These are phyloP conservation scores for Meghimatium bilineatum DNA, from an alignment of 2,888 invertebrate genomes.

Conservation along the genomic window DNA sequence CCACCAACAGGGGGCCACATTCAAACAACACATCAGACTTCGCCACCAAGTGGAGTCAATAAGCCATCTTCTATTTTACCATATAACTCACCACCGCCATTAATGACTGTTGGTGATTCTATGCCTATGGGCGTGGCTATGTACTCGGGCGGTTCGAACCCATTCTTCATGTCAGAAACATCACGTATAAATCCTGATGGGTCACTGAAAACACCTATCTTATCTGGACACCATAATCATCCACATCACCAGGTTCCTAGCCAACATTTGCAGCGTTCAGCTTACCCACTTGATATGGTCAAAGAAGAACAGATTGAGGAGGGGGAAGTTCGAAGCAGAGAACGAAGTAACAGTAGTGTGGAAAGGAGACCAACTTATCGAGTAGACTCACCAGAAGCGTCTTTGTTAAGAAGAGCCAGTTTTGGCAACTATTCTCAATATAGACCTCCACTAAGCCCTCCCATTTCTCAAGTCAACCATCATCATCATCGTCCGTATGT, in stretches of 20 bases:
- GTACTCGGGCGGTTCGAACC: conserved; percentile 20
- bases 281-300: conserved; percentile 23
- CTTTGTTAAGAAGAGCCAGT: conserved; percentile 34
- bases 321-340: conserved; percentile 37
- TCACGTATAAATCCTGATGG: conserved; percentile 29
- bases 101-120: conserved; percentile 51
- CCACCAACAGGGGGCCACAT: too few relatives aligned
- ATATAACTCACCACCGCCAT: conserved; percentile 54
- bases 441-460: conserved; percentile 31
- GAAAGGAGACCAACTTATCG: conserved; percentile 28
- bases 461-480: conserved; percentile 2
- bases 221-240: conserved; percentile 5
- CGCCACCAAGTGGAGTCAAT: conserved; percentile 1
- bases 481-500: conserved; percentile 3
- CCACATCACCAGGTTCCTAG: conserved; percentile 29
- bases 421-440: conserved; percentile 45
- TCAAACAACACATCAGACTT: background rate
- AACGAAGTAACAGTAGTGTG: conserved; percentile 43
- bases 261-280: conserved; percentile 31
- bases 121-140: conserved; percentile 49
- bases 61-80: conserved; percentile 4
- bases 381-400: conserved; percentile 22
- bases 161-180: conserved; percentile 44
- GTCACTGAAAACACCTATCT: background rate
- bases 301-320: conserved; percentile 41